Base-by-base conservation (phyloP, 2,113 vertebrate genomes). In the Piprites chloris region DNA sequence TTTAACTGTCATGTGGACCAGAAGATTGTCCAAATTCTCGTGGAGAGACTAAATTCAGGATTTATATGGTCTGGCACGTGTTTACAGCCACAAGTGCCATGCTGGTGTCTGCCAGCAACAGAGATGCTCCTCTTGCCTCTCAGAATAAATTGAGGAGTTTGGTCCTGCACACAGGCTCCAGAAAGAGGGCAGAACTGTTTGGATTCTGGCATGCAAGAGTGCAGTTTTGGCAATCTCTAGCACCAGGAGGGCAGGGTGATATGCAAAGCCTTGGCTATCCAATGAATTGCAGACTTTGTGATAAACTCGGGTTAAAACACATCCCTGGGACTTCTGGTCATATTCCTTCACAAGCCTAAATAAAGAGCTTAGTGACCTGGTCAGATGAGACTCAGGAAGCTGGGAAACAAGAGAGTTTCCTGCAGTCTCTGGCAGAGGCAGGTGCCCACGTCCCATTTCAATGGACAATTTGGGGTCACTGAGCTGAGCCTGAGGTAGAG, bases 391-490 rank as follows among this genome's bases (percentile, higher is more conserved):
- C 41, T 22, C 6, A 47, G 37, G 46, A 69, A 53, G 10, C 9
- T 77, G 88, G 55, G 11, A 67, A 46, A 39, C 2, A 66, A 55
- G 42, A 33, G 11, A 22, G 3, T 65, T 87, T 73, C 19, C 18
- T 66, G 9, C 26, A n/a, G 50, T 14, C 4, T 42, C 5, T 87
- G 66, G 23, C 67, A 63, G 39, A 73, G 65, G 8, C 8, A 56
- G 35, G 20, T 75, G 56, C 9, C 7, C 37, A 17, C 7, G 5
- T 44, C 37, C 46, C 12, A 1, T 30, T 24, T 24, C 30, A 8
- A 3, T 3, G 13, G 11, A 9, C 10, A 19, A 11, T 6, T 1
- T 7, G 55, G 30, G 14, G 17, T 33, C 47, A 32, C 22, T 13
- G 39, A 53, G 42, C 50, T 35, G 61, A 81, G 46, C 52, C 18